Evolutionary conservation across 2,797 vertebrate genomes (phyloP).

Genomic region (Chelidonichthys spinosus): DNA sequence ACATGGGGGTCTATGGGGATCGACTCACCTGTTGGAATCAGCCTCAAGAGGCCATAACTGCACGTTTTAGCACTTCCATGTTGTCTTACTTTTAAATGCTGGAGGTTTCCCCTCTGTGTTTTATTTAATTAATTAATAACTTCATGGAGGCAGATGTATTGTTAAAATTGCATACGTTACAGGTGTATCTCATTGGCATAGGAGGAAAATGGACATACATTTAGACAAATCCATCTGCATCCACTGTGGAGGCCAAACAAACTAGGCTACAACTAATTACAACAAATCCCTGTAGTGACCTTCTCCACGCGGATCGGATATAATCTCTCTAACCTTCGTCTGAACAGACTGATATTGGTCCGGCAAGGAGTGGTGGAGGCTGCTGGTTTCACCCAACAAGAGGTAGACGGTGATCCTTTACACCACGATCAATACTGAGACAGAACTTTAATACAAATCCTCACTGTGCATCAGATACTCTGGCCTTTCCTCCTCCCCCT

Average conservation of each 20-base stretch:
- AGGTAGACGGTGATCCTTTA: conserved; percentile 22
- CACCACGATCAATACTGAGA: conserved; percentile 55
- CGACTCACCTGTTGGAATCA: too few relatives aligned
- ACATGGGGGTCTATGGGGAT: too few relatives aligned
- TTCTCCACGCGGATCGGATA: neutral
- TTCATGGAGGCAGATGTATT: too few relatives aligned
- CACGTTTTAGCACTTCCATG: too few relatives aligned
- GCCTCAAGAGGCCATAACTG: too few relatives aligned
- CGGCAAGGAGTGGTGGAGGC: conserved; percentile 10
- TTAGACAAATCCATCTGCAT: conserved; percentile 36
- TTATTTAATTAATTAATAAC: too few relatives aligned
- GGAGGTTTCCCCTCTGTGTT: too few relatives aligned
- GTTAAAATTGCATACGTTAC: too few relatives aligned
- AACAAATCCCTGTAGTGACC: conserved; percentile 15
- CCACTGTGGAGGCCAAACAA: conserved; percentile 26
- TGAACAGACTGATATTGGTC: conserved; percentile 1
- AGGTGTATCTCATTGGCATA: too few relatives aligned
- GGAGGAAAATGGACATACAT: too few relatives aligned
- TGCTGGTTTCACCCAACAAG: conserved; percentile 12
- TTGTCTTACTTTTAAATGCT: too few relatives aligned
- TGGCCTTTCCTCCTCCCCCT: conserved; percentile 61
- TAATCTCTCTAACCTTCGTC: conserved; percentile 26
- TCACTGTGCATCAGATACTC: conserved; percentile 45
- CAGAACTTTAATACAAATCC: conserved; percentile 46
- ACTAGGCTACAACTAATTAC: conserved; percentile 38